phyloP scores from a whole-genome alignment of 2,888 invertebrate genomes.

The Drosophila kambysellisi region DNA sequence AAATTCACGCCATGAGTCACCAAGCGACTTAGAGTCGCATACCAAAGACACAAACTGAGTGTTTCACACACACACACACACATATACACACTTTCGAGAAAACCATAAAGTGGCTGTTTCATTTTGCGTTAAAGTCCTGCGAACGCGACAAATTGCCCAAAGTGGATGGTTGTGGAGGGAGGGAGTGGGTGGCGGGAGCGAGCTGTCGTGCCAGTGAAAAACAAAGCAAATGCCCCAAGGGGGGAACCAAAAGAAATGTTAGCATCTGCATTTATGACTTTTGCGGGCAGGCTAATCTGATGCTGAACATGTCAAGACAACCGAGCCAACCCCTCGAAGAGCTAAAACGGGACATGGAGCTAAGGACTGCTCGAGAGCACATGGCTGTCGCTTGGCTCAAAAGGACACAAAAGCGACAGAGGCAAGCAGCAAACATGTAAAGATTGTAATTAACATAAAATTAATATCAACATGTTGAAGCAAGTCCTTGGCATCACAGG shows the following conservation, averaged over 20 bases:
- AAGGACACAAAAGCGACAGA: slow-evolving; percentile 23
- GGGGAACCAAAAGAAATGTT: slow-evolving; percentile 62
- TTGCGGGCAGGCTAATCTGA: slow-evolving; percentile 79
- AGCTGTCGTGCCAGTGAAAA: slow-evolving; percentile 42
- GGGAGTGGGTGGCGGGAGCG: slow-evolving; percentile 1
- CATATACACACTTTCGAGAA: slow-evolving; percentile 9
- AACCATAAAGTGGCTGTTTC: slow-evolving; percentile 73
- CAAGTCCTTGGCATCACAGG: slow-evolving; percentile 27
- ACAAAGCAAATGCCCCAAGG: slow-evolving; percentile 72
- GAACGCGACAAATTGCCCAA: slow-evolving; percentile 77
- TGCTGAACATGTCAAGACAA: slow-evolving; percentile 67
- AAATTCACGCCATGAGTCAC: slow-evolving; percentile 62
- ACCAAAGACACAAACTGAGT: slow-evolving; percentile 20
- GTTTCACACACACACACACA: not conserved
- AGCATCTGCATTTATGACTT: slow-evolving; percentile 81
- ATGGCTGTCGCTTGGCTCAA: slow-evolving; percentile 22
- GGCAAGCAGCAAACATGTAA: slow-evolving; percentile 63
- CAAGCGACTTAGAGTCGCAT: slow-evolving; percentile 42
- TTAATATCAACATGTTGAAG: slow-evolving; percentile 70
- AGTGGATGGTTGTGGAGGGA: slow-evolving; percentile 18
- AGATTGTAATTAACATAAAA: slow-evolving; percentile 80
- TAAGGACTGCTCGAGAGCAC: slow-evolving; percentile 21
- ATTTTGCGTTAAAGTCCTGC: slow-evolving; percentile 75
- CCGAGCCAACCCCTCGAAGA: slow-evolving; percentile 32
- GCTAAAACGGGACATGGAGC: slow-evolving; percentile 18